These are phyloP conservation scores for Drosophila kuntzei DNA, from an alignment of 2,888 invertebrate species.

Conservation along the genomic window DNA sequence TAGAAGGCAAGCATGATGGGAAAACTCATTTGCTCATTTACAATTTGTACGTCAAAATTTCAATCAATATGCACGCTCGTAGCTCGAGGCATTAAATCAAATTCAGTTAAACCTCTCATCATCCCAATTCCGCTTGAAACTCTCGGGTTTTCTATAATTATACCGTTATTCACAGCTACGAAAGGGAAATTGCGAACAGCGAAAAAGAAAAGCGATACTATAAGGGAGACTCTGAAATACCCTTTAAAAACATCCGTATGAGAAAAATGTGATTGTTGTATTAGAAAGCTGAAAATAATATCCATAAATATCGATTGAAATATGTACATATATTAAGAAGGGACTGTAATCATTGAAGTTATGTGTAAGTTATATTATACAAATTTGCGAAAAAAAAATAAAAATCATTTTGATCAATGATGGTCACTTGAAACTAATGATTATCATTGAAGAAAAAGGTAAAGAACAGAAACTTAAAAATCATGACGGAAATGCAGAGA, in stretches of 20 bases:
- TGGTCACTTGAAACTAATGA: too few relatives aligned
- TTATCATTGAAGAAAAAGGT: too few relatives aligned
- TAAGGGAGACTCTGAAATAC: slow-evolving; percentile 16
- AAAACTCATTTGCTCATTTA: slow-evolving; percentile 52
- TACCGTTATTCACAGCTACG: slow-evolving; percentile 46
- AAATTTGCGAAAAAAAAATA: too few relatives aligned
- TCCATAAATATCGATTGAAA: not conserved
- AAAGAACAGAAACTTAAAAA: too few relatives aligned
- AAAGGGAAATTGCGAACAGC: slow-evolving; percentile 36
- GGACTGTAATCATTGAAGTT: too few relatives aligned
- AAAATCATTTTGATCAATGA: too few relatives aligned
- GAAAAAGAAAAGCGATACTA: slow-evolving; percentile 3
- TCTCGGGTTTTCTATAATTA: slow-evolving; percentile 51
- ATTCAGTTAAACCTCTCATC: slow-evolving; percentile 29
- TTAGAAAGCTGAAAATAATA: not conserved
- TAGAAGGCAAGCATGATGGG: not conserved
- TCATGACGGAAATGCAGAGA: too few relatives aligned
- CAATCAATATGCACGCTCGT: slow-evolving; percentile 59
- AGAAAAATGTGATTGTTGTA: not conserved
- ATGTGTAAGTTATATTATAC: too few relatives aligned
- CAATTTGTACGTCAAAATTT: slow-evolving; percentile 58
- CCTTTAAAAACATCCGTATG: not conserved
- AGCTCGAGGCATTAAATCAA: slow-evolving; percentile 58
- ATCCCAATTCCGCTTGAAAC: not conserved
- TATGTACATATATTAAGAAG: too few relatives aligned